Conservation (phyloP, 2,113 vertebrate species). For the Carlito syrichta region DNA sequence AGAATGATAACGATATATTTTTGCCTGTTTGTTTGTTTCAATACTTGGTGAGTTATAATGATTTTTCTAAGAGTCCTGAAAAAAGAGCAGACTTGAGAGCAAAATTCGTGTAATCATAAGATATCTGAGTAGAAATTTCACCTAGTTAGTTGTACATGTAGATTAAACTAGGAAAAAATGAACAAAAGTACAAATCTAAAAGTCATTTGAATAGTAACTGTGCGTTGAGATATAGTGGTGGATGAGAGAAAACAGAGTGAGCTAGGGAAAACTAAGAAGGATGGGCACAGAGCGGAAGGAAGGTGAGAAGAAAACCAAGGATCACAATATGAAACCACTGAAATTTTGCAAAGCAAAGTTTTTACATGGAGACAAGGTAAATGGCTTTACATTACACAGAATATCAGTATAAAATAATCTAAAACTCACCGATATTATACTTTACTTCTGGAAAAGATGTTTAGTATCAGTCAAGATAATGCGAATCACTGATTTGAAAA, state of each 20-base stretch:
- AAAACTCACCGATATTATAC: neutral
- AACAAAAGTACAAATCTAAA: neutral
- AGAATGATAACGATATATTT: neutral
- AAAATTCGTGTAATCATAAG: neutral
- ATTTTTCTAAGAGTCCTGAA: neutral
- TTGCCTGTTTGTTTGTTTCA: neutral
- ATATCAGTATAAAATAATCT: neutral
- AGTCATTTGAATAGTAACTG: neutral
- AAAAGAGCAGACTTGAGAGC: neutral
- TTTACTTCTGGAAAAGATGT: conserved; percentile 15
- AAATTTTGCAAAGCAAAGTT: neutral
- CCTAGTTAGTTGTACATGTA: neutral
- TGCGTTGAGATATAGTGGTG: neutral
- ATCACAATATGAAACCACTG: too few species aligned
- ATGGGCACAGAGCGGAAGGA: neutral
- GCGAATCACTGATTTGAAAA: conserved; percentile 36
- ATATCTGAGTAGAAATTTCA: neutral
- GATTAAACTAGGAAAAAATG: neutral
- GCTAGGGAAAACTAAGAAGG: neutral
- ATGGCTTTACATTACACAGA: neutral
- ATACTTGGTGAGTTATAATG: neutral
- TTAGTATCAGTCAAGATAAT: conserved; percentile 9
- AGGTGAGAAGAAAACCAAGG: neutral
- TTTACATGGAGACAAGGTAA: neutral
- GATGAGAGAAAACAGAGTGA: neutral